Evolutionary conservation across 2,113 vertebrate species (phyloP).

Genomic region (Mustela nigripes): DNA sequence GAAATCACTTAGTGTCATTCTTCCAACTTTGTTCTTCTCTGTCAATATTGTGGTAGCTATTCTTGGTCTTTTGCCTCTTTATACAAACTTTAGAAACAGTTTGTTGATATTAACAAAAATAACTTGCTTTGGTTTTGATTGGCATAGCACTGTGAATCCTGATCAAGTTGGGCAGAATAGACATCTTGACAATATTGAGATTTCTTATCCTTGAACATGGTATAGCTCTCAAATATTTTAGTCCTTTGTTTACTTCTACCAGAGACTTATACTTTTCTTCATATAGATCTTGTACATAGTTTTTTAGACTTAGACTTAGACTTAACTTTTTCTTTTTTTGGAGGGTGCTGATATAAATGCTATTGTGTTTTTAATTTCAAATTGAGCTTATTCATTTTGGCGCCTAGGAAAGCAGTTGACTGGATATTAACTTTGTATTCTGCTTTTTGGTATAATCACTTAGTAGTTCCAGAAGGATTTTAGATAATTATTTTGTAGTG

Average conservation of each 20-base stretch:
- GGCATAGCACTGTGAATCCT: not conserved
- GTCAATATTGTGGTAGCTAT: not conserved
- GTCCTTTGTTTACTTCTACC: not conserved
- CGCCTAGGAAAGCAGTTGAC: not conserved
- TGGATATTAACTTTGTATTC: not conserved
- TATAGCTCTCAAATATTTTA: not conserved
- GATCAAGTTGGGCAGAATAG: not conserved
- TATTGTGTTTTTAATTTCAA: not conserved
- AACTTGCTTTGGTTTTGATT: not conserved
- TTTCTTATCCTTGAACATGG: not conserved
- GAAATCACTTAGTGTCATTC: not conserved
- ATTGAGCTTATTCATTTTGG: not conserved
- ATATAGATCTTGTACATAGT: not conserved
- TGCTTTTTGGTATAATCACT: not conserved
- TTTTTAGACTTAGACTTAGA: not conserved
- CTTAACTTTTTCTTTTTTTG: not conserved
- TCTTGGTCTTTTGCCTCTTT: not conserved
- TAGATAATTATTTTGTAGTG: not conserved
- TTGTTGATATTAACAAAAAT: not conserved
- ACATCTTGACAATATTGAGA: not conserved
- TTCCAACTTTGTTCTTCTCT: not conserved
- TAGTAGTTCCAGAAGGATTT: not conserved
- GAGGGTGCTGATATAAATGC: not conserved
- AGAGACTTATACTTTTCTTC: not conserved
- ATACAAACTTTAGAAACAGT: not conserved